A percentile compares a stretch with the other conserved stretches of the same genome.
Evolutionary conservation across 2,113 vertebrate species (phyloP).

Genomic region (Coreoperca whiteheadi): DNA sequence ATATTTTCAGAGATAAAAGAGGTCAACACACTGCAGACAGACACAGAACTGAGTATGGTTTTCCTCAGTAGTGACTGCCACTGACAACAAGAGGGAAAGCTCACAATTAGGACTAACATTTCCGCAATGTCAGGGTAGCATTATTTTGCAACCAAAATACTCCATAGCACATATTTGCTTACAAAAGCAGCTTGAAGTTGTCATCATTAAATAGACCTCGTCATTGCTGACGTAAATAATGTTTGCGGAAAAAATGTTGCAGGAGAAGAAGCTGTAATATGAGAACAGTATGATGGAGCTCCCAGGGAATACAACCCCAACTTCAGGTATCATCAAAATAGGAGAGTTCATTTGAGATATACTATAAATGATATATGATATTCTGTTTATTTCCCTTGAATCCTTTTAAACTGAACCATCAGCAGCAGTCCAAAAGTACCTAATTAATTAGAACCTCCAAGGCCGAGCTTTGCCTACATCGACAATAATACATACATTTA

Average conservation of each 20-base stretch:
- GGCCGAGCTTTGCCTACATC: neutral
- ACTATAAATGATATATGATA: constrained; percentile 7
- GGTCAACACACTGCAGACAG: neutral
- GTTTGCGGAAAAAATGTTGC: too few relatives aligned
- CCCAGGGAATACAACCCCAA: neutral
- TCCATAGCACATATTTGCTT: neutral
- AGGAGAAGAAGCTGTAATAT: constrained; percentile 3
- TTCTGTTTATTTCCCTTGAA: constrained; percentile 22
- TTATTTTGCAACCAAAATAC: neutral
- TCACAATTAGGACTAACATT: neutral
- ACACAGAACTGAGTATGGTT: constrained; percentile 11
- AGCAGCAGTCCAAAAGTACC: neutral
- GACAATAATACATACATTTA: neutral
- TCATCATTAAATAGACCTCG: neutral
- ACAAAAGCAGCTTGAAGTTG: neutral
- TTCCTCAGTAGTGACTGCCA: neutral
- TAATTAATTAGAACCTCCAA: constrained; percentile 18
- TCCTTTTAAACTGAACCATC: constrained; percentile 14
- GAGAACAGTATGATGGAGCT: neutral
- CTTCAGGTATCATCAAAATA: neutral
- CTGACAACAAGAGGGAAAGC: neutral
- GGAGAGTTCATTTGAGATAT: neutral
- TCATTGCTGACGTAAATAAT: neutral
- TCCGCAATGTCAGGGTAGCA: neutral
- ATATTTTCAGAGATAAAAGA: constrained; percentile 1